These are phyloP conservation scores for Myrmecophaga tridactyla DNA, from an alignment of 2,113 vertebrate species.

Conservation along the genomic window DNA sequence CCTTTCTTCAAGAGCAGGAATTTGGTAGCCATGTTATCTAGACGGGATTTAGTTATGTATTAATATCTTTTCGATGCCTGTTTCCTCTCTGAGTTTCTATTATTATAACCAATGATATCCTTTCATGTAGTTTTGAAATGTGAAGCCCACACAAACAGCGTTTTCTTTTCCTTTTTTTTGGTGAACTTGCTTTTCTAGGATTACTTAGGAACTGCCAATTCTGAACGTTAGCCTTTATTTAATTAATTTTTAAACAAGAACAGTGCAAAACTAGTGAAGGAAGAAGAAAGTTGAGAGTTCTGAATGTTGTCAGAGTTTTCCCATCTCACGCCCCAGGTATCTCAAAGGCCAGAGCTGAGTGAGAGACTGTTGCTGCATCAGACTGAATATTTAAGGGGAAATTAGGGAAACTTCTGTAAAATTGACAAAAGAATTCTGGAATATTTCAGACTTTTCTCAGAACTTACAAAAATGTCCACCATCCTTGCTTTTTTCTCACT, in stretches of 20 bases:
- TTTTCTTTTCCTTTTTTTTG: not conserved
- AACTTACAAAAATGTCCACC: not conserved
- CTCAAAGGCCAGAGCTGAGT: not conserved
- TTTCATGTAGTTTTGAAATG: not conserved
- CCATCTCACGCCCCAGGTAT: not conserved
- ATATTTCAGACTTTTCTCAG: not conserved
- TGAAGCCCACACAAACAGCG: not conserved
- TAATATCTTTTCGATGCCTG: conserved; percentile 15
- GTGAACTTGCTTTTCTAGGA: conserved; percentile 48
- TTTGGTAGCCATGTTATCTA: not conserved
- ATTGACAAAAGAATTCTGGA: not conserved
- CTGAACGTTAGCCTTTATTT: conserved; percentile 33
- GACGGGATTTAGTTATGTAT: conserved; percentile 1
- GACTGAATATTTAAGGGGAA: not conserved
- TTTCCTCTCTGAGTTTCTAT: conserved; percentile 1
- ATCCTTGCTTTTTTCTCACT: not conserved
- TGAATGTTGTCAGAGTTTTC: not conserved
- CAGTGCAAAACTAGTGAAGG: not conserved
- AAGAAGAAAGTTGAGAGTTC: not conserved
- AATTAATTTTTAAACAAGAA: conserved; percentile 36
- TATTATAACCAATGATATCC: not conserved
- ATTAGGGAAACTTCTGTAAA: not conserved
- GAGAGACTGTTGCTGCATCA: not conserved
- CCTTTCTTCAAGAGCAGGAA: conserved; percentile 32
- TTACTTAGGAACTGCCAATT: conserved; percentile 52